Percentiles rank a stretch among this genome's conserved stretches.
phyloP scores from a whole-genome alignment of 1,140 invertebrate genomes.

The Mizuhopecten yessoensis region DNA sequence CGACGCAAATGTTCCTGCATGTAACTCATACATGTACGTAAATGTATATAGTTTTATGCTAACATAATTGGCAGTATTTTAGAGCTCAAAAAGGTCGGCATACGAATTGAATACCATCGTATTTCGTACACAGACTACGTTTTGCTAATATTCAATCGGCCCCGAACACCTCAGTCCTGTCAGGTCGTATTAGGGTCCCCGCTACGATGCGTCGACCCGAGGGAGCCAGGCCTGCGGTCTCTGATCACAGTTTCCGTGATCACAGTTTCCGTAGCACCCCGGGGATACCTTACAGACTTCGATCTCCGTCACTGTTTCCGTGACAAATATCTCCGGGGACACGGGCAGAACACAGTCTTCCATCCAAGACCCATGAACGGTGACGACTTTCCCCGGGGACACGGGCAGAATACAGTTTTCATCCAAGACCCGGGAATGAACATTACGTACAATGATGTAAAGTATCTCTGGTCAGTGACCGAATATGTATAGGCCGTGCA shows the following conservation, averaged over 20 bases:
- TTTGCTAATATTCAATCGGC: background rate
- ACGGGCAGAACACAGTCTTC: background rate
- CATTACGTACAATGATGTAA: no score
- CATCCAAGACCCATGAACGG: background rate
- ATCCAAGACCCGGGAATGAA: background rate
- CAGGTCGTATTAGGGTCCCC: background rate
- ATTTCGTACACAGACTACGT: background rate
- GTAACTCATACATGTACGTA: background rate
- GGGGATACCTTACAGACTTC: background rate
- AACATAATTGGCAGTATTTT: background rate
- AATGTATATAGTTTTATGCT: no score
- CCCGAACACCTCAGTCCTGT: background rate
- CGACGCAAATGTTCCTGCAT: background rate
- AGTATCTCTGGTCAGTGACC: no score
- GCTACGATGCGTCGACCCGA: background rate
- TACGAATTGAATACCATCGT: background rate
- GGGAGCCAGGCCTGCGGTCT: background rate
- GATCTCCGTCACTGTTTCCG: conserved; percentile 11
- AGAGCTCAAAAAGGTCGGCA: background rate
- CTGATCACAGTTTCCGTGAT: background rate
- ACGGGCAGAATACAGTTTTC: background rate
- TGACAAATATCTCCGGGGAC: background rate
- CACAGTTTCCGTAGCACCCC: no score
- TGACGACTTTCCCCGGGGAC: no score
- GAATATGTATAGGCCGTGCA: no score